Conservation (phyloP, 35 echinoderm and acorn worm genomes). For the Heliocidaris erythrogramma region DNA sequence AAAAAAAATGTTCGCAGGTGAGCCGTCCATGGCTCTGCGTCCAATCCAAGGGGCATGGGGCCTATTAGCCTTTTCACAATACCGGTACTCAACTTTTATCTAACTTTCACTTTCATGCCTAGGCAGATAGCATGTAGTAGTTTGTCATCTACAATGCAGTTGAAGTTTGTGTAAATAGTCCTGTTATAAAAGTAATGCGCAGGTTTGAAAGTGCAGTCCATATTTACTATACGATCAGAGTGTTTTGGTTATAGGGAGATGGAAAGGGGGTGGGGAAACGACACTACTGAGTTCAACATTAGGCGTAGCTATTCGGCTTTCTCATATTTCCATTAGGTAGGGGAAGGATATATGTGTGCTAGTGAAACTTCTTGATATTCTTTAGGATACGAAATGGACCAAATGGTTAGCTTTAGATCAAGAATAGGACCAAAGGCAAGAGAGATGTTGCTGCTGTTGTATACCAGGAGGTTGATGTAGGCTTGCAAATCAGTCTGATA, state of each 20-base stretch:
- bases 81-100: not conserved
- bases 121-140: too few species aligned
- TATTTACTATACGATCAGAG: too few species aligned
- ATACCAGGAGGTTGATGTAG: not conserved
- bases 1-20: not conserved
- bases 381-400: not conserved
- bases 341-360: not conserved
- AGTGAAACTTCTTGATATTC: not conserved
- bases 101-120: too few species aligned
- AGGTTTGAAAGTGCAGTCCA: too few species aligned
- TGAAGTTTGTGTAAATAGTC: too few species aligned
- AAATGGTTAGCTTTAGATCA: not conserved
- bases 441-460: not conserved
- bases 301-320: too few species aligned
- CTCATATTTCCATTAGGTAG: not conserved
- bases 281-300: too few species aligned
- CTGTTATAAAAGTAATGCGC: too few species aligned
- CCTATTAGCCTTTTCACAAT: not conserved
- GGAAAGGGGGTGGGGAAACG: too few species aligned
- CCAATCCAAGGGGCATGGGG: not conserved
- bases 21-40: not conserved
- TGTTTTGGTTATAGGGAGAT: too few species aligned
- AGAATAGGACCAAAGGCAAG: not conserved
- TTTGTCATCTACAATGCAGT: too few species aligned
- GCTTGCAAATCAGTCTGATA: too few species aligned